Evolutionary conservation across 2,888 invertebrate genomes (phyloP).

Genomic region (Acanthosepion lycidas): DNA sequence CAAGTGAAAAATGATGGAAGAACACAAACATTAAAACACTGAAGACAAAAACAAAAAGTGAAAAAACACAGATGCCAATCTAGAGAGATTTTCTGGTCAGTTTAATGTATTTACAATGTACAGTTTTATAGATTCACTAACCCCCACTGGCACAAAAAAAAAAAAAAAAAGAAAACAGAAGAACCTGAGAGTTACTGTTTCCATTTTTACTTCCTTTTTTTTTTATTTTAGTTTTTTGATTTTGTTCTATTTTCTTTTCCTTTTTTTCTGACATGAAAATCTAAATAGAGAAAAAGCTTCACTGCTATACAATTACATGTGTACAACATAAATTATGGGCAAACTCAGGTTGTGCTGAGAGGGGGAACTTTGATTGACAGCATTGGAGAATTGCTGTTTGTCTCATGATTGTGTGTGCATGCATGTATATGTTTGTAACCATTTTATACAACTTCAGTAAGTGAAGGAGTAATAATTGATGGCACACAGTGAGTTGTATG

Average conservation of each 20-base stretch:
- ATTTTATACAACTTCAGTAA: not conserved
- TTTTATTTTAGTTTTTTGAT: not conserved
- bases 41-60: not conserved
- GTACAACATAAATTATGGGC: slow-evolving; percentile 33
- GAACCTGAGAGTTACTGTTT: not conserved
- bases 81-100: slow-evolving; percentile 24
- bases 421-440: not conserved
- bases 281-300: slow-evolving; percentile 33
- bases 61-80: not conserved
- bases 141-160: slow-evolving; percentile 33
- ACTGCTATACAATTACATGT: slow-evolving; percentile 33
- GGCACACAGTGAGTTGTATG: not conserved
- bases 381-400: not conserved
- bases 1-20: no score
- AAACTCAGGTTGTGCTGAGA: not conserved
- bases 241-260: not conserved
- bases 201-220: not conserved
- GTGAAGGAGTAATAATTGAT: not conserved
- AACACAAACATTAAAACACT: not conserved
- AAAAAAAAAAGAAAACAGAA: not conserved
- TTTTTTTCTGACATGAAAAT: not conserved
- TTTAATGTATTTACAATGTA: slow-evolving; percentile 33
- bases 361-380: not conserved
- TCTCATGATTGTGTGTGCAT: not conserved
- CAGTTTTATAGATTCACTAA: not conserved